Evolutionary conservation across 2,113 vertebrate genomes (phyloP).

Genomic region (Picathartes gymnocephalus): DNA sequence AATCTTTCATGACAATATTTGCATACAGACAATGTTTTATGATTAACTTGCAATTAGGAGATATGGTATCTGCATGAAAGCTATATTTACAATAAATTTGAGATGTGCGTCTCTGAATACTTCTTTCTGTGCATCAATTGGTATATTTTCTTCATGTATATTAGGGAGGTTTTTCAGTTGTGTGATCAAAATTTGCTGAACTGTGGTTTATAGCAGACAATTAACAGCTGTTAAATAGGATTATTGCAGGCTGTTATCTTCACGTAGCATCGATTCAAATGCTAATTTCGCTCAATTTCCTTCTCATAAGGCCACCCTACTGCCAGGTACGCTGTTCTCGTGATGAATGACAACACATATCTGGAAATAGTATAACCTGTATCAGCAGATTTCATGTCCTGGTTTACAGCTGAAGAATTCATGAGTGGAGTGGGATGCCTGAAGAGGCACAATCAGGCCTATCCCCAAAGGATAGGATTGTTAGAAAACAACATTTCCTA

Average conservation of each 20-base stretch:
- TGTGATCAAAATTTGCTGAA: constrained; percentile 46
- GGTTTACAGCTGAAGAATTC: background rate
- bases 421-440: background rate
- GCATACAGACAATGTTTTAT: background rate
- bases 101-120: background rate
- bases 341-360: background rate
- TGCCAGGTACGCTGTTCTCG: background rate
- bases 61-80: background rate
- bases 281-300: constrained; percentile 17
- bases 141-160: background rate
- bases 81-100: background rate
- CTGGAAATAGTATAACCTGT: background rate
- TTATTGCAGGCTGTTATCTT: constrained; percentile 47
- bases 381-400: background rate
- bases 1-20: background rate
- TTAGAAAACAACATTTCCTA: background rate
- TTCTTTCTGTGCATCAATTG: background rate
- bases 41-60: background rate
- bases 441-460: background rate
- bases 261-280: background rate
- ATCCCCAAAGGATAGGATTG: background rate
- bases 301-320: background rate
- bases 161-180: background rate
- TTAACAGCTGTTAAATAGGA: constrained; percentile 58
- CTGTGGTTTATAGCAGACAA: constrained; percentile 33